Percentiles rank a stretch among this genome's conserved stretches.
Conservation (phyloP, 1,140 invertebrate genomes). For the Saccostrea echinata region DNA sequence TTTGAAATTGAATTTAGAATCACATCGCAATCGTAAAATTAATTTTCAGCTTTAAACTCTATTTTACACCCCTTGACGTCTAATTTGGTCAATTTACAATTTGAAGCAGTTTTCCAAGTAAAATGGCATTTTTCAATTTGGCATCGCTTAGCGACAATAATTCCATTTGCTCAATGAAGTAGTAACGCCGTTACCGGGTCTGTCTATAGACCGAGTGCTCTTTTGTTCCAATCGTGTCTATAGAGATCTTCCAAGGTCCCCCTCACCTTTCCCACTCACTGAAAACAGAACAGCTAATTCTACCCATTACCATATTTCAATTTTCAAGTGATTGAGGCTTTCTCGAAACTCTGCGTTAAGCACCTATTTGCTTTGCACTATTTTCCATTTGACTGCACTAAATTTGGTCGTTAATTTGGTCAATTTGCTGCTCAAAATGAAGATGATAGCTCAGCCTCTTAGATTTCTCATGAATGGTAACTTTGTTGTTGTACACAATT, state of each 20-base stretch:
- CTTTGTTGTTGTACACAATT: conserved; percentile 45
- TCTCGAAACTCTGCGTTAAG: conserved; percentile 45
- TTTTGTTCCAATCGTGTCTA: conserved; percentile 49
- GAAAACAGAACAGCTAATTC: conserved; percentile 47
- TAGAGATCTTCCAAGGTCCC: conserved; percentile 23
- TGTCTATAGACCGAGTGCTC: conserved; percentile 48
- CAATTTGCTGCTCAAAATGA: conserved; percentile 54
- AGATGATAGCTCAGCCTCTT: conserved; percentile 47
- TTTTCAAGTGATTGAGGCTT: conserved; percentile 44
- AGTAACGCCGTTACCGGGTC: conserved; percentile 55
- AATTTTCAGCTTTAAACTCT: conserved; percentile 56
- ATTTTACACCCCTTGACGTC: conserved; percentile 57
- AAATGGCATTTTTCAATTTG: conserved; percentile 64
- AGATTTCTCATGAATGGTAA: conserved; percentile 52
- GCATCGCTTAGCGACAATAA: conserved; percentile 58
- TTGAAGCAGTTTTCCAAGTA: conserved; percentile 61
- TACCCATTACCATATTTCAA: conserved; percentile 43
- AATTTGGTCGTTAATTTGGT: conserved; percentile 55
- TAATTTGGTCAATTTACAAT: conserved; percentile 63
- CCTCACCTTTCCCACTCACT: conserved; percentile 38
- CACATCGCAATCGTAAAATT: conserved; percentile 49
- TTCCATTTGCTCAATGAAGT: conserved; percentile 58
- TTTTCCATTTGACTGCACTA: conserved; percentile 53
- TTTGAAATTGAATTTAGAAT: conserved; percentile 37
- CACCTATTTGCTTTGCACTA: conserved; percentile 48